Evolutionary conservation across 2,797 vertebrate genomes (phyloP).

Genomic region (Gymnocypris eckloni): DNA sequence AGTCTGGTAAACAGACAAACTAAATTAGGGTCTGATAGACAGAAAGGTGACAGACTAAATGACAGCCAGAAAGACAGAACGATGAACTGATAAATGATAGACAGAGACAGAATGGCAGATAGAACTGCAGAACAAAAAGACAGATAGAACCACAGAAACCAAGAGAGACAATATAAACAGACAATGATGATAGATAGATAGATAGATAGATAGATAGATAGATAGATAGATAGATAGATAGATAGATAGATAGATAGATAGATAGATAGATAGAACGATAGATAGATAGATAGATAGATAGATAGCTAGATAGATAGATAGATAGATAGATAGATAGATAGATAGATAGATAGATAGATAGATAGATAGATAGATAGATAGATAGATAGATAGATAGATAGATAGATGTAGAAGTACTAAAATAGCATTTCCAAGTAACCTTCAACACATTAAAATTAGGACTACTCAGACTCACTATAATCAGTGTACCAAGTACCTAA

Average conservation of each 20-base stretch:
- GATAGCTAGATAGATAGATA: neutral
- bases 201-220: neutral
- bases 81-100: neutral
- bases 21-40: neutral
- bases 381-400: neutral
- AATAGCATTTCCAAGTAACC: slow-evolving; percentile 7
- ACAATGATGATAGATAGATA: neutral
- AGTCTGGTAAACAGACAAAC: neutral
- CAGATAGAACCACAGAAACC: neutral
- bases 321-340: neutral
- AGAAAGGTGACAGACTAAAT: neutral
- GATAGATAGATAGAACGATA: no score
- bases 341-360: neutral
- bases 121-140: neutral
- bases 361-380: neutral
- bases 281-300: neutral
- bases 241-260: neutral
- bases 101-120: neutral
- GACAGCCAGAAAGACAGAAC: neutral
- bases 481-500: slow-evolving; percentile 17
- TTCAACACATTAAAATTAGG: slow-evolving; percentile 4
- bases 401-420: neutral
- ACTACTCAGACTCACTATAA: slow-evolving; percentile 3
- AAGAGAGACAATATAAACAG: neutral
- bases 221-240: neutral